These are phyloP conservation scores for Hermaeophaga mercurialis DNA, from an alignment of 2,888 invertebrate genomes.

Conservation along the genomic window DNA sequence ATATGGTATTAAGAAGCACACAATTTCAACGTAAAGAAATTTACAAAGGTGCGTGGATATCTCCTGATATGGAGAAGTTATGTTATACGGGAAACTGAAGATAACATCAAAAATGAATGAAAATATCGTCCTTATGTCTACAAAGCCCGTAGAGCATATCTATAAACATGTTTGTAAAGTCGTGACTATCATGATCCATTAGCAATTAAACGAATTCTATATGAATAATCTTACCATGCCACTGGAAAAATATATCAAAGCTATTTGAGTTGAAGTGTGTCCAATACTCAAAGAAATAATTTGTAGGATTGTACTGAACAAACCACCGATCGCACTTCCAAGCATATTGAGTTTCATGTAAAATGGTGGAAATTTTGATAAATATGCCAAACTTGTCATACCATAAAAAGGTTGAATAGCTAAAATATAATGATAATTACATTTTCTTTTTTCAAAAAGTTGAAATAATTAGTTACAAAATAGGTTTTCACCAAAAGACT, in stretches of 20 bases:
- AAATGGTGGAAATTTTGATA: conserved; percentile 30
- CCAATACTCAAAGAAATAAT: conserved; percentile 33
- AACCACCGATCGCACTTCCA: conserved; percentile 27
- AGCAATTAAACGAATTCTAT: too few relatives aligned
- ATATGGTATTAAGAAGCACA: conserved; percentile 7
- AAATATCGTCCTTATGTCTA: too few relatives aligned
- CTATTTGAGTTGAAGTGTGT: conserved; percentile 30
- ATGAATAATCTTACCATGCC: conserved; percentile 25
- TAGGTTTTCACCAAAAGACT: too few relatives aligned
- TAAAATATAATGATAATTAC: too few relatives aligned
- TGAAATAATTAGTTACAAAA: too few relatives aligned
- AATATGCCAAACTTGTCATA: not conserved
- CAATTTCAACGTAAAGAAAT: conserved; percentile 6
- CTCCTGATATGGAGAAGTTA: too few relatives aligned
- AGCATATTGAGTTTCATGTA: conserved; percentile 30
- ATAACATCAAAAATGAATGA: too few relatives aligned
- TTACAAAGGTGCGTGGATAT: conserved; percentile 5
- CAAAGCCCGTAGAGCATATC: too few relatives aligned
- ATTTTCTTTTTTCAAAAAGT: too few relatives aligned
- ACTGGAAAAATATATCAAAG: conserved; percentile 34
- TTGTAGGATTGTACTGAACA: conserved; percentile 29
- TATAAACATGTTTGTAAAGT: too few relatives aligned
- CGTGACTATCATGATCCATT: too few relatives aligned
- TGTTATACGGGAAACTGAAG: too few relatives aligned
- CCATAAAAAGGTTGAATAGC: conserved; percentile 7